Evolutionary conservation across 2,113 vertebrate species (phyloP).

Genomic region (Eulemur rufifrons): DNA sequence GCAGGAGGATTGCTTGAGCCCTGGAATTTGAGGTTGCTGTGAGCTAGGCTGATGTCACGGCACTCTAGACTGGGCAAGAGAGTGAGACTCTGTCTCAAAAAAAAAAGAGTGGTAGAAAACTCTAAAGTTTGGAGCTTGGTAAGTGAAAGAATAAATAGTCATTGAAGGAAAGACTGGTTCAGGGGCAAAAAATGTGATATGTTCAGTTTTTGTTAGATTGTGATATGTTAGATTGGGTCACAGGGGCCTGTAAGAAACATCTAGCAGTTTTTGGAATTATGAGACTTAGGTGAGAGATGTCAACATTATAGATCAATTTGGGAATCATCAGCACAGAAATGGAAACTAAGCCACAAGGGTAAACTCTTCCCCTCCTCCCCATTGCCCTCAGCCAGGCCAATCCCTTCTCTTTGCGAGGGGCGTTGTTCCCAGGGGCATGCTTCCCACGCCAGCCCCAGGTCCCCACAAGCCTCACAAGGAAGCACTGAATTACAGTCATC

Average conservation of each 20-base stretch:
- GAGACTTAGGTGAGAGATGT: background rate
- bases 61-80: no score
- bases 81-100: no score
- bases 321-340: background rate
- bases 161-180: background rate
- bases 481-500: background rate
- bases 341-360: background rate
- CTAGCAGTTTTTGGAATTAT: background rate
- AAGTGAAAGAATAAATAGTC: constrained; percentile 12
- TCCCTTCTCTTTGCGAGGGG: background rate
- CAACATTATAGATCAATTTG: background rate
- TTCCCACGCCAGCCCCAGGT: background rate
- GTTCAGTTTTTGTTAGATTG: background rate
- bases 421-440: background rate
- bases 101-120: background rate
- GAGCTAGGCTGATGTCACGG: no score
- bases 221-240: background rate
- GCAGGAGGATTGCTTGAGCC: no score
- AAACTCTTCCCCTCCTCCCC: background rate
- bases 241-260: background rate
- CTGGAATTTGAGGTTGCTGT: no score
- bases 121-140: background rate
- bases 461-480: background rate
- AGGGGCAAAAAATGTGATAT: background rate
- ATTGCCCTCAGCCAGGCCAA: background rate